These are phyloP conservation scores for Drosophila sucinea DNA, from an alignment of 1,140 invertebrate species.

Conservation along the genomic window DNA sequence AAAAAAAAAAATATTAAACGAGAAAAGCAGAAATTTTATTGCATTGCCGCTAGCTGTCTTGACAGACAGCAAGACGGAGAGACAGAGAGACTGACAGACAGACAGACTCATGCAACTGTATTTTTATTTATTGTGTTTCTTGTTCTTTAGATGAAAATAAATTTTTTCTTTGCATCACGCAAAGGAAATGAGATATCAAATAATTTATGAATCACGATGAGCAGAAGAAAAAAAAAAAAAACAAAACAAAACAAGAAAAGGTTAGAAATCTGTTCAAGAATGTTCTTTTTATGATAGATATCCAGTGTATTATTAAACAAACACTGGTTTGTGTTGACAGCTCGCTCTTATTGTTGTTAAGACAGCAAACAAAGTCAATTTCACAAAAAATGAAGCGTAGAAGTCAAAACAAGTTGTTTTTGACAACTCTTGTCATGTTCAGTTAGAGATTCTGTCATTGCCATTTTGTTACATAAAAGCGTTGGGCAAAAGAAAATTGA, in stretches of 20 bases:
- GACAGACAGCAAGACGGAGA: conserved; percentile 19
- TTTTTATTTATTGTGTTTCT: conserved; percentile 27
- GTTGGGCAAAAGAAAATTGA: too few species aligned
- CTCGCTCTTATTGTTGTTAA: conserved; percentile 55
- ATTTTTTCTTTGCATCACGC: conserved; percentile 38
- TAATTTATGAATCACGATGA: conserved; percentile 63
- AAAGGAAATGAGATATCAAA: conserved; percentile 75
- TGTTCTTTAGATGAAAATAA: conserved; percentile 5
- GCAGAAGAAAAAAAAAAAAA: conserved; percentile 9
- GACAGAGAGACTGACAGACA: too few species aligned
- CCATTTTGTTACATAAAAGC: too few species aligned
- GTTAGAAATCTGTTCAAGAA: conserved; percentile 11
- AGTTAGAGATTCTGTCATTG: conserved; percentile 19
- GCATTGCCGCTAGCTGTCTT: conserved; percentile 41
- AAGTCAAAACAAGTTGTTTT: conserved; percentile 57
- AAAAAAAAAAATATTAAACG: conserved; percentile 17
- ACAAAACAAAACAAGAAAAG: conserved; percentile 13
- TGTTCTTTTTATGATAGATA: conserved; percentile 42
- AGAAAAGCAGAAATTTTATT: conserved; percentile 49
- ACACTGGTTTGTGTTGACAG: neutral
- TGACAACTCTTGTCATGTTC: conserved; percentile 51
- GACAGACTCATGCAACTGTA: conserved; percentile 35
- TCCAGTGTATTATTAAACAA: neutral
- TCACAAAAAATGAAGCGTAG: conserved; percentile 28
- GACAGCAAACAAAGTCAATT: conserved; percentile 17